Conservation (phyloP, 2,888 invertebrate species). For the Drosophila nr. perissopoda region DNA sequence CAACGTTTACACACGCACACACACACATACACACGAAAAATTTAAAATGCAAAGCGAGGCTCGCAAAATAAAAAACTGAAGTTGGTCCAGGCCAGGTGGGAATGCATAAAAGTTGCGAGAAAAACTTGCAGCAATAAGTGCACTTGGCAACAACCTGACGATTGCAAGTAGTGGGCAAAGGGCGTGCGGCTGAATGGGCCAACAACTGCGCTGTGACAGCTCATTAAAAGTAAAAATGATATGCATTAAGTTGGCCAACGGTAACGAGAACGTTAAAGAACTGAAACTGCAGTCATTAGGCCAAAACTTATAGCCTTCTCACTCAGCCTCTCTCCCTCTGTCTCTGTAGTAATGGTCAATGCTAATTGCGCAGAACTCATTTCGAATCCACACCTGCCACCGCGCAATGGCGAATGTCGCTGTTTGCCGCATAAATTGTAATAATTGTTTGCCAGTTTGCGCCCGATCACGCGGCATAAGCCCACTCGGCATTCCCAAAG, state of each 20-base stretch:
- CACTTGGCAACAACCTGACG: constrained; percentile 57
- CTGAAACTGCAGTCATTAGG: constrained; percentile 66
- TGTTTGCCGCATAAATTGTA: constrained; percentile 68
- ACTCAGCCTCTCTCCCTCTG: background rate
- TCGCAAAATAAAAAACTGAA: constrained; percentile 43
- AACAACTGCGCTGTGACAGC: constrained; percentile 57
- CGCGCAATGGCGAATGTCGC: background rate
- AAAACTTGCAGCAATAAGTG: constrained; percentile 77
- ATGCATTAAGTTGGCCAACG: constrained; percentile 72
- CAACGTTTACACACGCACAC: constrained; percentile 52
- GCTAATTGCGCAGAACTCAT: constrained; percentile 77
- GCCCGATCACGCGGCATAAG: constrained; percentile 23
- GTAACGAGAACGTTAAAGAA: constrained; percentile 64
- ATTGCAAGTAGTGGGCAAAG: background rate
- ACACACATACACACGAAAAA: constrained; percentile 37
- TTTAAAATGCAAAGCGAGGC: constrained; percentile 73
- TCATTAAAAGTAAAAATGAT: constrained; percentile 77
- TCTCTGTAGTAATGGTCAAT: constrained; percentile 67
- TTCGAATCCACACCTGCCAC: constrained; percentile 35
- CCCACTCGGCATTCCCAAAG: constrained; percentile 25
- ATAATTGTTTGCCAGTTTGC: constrained; percentile 57
- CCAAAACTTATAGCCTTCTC: constrained; percentile 45
- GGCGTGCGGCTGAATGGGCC: constrained; percentile 1
- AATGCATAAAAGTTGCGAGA: constrained; percentile 50
- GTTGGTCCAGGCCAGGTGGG: constrained; percentile 66